Percentiles rank a stretch among this genome's conserved stretches.
These are phyloP conservation scores for Rhombomys opimus DNA, from an alignment of 2,113 vertebrate species.

Conservation along the genomic window DNA sequence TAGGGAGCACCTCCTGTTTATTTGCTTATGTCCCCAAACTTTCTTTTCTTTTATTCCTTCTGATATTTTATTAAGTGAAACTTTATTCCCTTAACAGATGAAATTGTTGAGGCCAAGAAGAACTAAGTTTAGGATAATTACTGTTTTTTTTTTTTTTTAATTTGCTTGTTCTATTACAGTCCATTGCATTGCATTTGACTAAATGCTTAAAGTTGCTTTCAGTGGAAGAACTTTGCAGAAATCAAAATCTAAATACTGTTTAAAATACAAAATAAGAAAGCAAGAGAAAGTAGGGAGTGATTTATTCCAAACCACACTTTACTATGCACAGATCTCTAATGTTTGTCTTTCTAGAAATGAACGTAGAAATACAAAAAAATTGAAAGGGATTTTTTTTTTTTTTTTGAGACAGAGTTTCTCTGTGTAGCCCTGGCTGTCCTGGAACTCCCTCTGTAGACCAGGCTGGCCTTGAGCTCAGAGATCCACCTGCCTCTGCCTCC, in stretches of 20 bases:
- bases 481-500: background rate
- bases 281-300: background rate
- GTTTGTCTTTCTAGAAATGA: background rate
- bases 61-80: background rate
- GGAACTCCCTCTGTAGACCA: background rate
- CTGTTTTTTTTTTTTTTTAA: background rate
- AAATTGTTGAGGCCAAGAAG: background rate
- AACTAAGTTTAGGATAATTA: background rate
- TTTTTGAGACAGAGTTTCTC: background rate
- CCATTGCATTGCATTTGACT: background rate
- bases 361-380: conserved; percentile 31
- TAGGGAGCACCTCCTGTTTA: background rate
- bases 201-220: conserved; percentile 10
- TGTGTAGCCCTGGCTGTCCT: background rate
- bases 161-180: background rate
- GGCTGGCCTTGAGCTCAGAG: background rate
- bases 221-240: background rate
- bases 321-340: background rate
- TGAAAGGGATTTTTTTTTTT: background rate
- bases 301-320: background rate
- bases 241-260: background rate
- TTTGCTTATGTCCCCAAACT: background rate
- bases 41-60: background rate
- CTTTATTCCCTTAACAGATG: background rate
- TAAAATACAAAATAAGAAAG: background rate